These are phyloP conservation scores for Megaceryle torquata DNA, from an alignment of 2,113 vertebrate species.

Conservation along the genomic window DNA sequence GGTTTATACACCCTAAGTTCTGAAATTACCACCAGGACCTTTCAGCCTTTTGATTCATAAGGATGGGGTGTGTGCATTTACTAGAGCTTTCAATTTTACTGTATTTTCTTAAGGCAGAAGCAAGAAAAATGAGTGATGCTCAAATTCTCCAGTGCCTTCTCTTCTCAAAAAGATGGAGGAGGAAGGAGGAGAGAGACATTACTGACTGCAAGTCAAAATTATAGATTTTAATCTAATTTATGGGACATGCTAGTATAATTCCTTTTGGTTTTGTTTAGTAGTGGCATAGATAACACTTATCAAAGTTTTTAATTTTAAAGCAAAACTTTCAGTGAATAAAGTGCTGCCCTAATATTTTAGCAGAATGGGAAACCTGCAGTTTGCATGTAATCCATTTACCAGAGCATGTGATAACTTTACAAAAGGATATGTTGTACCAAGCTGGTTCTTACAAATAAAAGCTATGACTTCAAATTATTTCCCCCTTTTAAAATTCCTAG, in stretches of 20 bases:
- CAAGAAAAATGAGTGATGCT: neutral
- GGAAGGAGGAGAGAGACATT: neutral
- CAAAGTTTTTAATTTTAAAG: neutral
- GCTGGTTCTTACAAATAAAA: neutral
- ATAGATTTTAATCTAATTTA: neutral
- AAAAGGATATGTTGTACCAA: constrained; percentile 5
- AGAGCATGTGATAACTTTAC: neutral
- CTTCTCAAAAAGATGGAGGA: neutral
- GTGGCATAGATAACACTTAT: neutral
- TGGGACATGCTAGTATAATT: neutral
- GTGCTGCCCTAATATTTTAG: neutral
- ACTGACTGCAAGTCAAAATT: neutral
- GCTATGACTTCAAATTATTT: neutral
- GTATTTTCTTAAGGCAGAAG: neutral
- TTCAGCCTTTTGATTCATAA: neutral
- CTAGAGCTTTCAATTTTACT: neutral
- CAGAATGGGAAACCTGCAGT: neutral
- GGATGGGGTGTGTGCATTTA: neutral
- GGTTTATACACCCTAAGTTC: neutral
- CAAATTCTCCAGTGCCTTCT: neutral
- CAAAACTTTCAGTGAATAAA: neutral
- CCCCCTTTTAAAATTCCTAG: constrained; percentile 15
- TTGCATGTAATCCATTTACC: neutral
- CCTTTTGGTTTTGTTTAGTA: neutral
- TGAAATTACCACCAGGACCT: neutral